Evolutionary conservation across 2,113 vertebrate genomes (phyloP), one percentile per base, ranked within the genome.

Genomic region (Hystrix brachyura): DNA sequence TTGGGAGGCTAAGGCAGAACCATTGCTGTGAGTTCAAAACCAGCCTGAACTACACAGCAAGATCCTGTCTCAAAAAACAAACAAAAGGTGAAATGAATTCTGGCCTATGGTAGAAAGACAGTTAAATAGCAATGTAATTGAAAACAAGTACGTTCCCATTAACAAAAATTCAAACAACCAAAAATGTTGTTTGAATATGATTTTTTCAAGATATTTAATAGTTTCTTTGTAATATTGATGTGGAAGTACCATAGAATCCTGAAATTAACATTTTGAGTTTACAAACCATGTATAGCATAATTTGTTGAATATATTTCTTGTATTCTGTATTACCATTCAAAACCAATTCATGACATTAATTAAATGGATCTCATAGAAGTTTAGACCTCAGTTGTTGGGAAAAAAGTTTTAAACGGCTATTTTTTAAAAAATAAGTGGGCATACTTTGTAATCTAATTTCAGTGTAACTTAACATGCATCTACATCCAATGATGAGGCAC

Each of bases 191-290:
- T 89, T 86, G 91, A 74, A 90, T 38, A 32, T 88, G n/a, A 92
- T 43, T 89, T 32, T 51, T 84, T 88, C 48, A 57, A 97, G 94
- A 78, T 92, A 65, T 12, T 51, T 76, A 65, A 71, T 29, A 69
- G 2, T 81, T 76, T 87, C 11, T 76, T 95, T 57, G 55, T 34
- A 69, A 71, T 89, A 17, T 80, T 78, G 51, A 84, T 60, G 3
- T 18, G 51, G 57, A 95, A 92, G 15, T 21, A 78, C 18, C 57
- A 32, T 79, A 87, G 38, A 13, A 83, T 79, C 48, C 89, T 86
- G 13, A 95, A 91, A 96, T 93, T n/a, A 85, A 86, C 19, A 60
- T 43, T 72, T 89, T 90, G 57, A 90, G 48, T 80, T 71, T 83
- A n/a, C 21, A 95, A 92, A 76, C 67, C 55, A 90, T 51, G 0